Percentiles rank a stretch among this genome's conserved stretches.
Conservation (phyloP, 2,888 invertebrate species). For the Eupithecia subfuscata region DNA sequence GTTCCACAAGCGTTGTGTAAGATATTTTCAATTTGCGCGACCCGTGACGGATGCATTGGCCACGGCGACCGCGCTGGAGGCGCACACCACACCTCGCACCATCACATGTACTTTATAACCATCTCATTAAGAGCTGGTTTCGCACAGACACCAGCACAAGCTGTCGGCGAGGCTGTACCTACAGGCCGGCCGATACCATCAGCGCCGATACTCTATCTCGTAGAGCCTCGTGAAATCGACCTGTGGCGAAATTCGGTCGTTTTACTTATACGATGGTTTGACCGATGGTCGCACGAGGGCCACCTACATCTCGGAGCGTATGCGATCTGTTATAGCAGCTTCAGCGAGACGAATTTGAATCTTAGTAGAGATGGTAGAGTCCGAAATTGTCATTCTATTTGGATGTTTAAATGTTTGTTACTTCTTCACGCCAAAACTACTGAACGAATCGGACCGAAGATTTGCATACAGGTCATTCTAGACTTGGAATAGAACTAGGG, state of each 20-base stretch:
- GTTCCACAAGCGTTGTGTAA: constrained; percentile 29
- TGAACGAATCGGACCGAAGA: too few relatives aligned
- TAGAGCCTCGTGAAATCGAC: constrained; percentile 40
- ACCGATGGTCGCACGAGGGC: neutral
- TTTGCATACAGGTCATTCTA: too few relatives aligned
- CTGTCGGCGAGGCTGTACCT: constrained; percentile 16
- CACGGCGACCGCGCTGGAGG: constrained; percentile 44
- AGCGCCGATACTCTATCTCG: constrained; percentile 36
- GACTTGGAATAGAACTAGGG: too few relatives aligned
- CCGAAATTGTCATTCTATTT: neutral
- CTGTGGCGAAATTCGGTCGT: constrained; percentile 41
- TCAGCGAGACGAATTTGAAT: neutral
- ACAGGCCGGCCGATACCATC: constrained; percentile 41
- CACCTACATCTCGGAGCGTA: neutral
- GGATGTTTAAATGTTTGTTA: too few relatives aligned
- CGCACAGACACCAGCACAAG: neutral
- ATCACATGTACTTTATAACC: neutral
- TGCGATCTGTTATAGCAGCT: neutral
- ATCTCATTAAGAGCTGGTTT: neutral
- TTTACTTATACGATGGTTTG: constrained; percentile 1
- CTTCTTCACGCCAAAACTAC: too few relatives aligned
- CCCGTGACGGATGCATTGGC: constrained; percentile 57
- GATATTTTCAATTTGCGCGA: constrained; percentile 58
- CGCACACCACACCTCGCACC: neutral
- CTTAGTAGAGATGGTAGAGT: neutral